Percentiles rank a stretch among this genome's conserved stretches.
Evolutionary conservation across 2,113 vertebrate genomes (phyloP).

Genomic region (Macrotus californicus): DNA sequence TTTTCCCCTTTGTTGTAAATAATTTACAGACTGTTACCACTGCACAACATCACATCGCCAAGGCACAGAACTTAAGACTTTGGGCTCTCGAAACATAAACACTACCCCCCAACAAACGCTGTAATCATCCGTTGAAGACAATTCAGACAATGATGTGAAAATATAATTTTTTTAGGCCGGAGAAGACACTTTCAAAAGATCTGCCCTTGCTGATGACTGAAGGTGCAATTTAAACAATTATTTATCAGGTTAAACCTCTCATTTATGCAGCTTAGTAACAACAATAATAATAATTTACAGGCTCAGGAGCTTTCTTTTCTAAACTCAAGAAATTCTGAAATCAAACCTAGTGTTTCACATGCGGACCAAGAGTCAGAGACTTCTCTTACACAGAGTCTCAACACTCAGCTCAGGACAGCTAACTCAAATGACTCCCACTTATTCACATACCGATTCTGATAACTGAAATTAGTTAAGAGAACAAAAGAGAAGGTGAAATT

Average conservation of each 20-base stretch:
- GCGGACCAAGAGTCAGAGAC: neutral
- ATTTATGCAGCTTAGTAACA: neutral
- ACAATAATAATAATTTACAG: neutral
- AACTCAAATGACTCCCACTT: neutral
- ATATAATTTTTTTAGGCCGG: neutral
- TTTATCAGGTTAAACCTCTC: neutral
- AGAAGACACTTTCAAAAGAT: neutral
- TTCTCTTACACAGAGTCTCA: neutral
- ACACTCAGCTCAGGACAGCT: neutral
- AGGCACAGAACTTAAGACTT: neutral
- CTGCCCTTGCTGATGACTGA: neutral
- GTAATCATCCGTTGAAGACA: neutral
- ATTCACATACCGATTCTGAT: neutral
- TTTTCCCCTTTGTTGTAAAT: neutral
- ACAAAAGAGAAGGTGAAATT: neutral
- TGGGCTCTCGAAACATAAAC: neutral
- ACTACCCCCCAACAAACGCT: neutral
- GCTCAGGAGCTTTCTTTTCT: neutral
- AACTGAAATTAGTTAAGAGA: neutral
- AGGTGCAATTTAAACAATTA: neutral
- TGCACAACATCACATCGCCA: neutral
- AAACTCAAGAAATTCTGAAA: slow-evolving; percentile 30
- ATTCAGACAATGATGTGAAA: neutral
- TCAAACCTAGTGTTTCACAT: neutral
- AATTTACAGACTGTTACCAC: slow-evolving; percentile 7